Base-by-base conservation (phyloP, 2,888 invertebrate species). In the Eupeodes latifasciatus region DNA sequence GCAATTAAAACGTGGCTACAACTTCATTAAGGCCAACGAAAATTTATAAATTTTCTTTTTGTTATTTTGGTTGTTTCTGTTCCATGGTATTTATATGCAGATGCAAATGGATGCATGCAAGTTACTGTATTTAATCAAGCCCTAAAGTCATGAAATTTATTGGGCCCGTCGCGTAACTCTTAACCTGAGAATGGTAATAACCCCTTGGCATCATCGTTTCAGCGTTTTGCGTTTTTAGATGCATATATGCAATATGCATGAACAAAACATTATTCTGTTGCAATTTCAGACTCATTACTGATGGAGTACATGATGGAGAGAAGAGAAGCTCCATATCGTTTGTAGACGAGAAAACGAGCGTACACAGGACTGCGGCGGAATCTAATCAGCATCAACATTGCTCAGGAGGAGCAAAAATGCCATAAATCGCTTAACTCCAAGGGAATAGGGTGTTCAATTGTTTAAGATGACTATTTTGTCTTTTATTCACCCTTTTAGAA, bases 1-100 rank as follows among this genome's bases (percentile, higher is more conserved):
- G 85, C 81, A 88, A 88, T 88, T 88, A 88, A 88, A 88, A 85
- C 85, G 81, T 81, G 81, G 88, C 85, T 69, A 85, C 85, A 75
- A 85, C 88, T 85, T 85, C 85, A 84, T 85, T 85, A 88, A 88
- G 71, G 84, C 77, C 86, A 80, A 72, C 76, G 72, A 80, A 83
- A 76, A 76, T 67, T 49, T 66, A 72, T 69, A 62, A 83, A 79
- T 49, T 47, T 53, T 27, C 81, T 44, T 27, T 34, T 27, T 27
- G 27, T 27, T 19, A 27, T n/a, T 72, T 6, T 72, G 14, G 47
- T 27, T 72, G n/a, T 72, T 19, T 71, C 49, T 67, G 47, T 66
- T 55, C 9, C 12, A 16, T n/a, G 53, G 14, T n/a, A n/a, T 27
- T 27, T 27, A 27, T 27, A 3, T 27, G 27, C 27, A 27, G 27